Evolutionary conservation across 2,888 invertebrate species (phyloP), one percentile per base, ranked within the genome.

Genomic region (Lasioglossum vierecki): DNA sequence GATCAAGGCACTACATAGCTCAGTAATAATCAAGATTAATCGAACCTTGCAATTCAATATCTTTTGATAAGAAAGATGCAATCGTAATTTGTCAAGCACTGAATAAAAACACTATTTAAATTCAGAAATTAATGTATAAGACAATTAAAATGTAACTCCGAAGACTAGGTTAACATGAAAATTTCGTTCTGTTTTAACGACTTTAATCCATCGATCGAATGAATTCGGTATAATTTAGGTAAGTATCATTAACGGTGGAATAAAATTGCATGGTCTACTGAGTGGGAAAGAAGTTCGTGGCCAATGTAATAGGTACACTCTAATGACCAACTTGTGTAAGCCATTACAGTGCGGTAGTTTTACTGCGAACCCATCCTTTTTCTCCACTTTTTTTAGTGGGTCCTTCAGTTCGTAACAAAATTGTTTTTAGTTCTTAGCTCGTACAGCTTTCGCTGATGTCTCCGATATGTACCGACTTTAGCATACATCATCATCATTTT

Each of bases 311-410:
- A 30, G 63, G 30, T 63, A 63, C 63, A 63, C 57, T n/a, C 57
- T 57, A 57, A 57, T 57, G 57, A 57, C n/a, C 57, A 57, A 57
- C 57, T 57, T 57, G 57, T 57, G 57, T n/a, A 57, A 57, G 57
- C 57, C 57, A 57, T 57, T 57, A 57, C 57, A 57, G 11, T 57
- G n/a, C 57, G 57, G 57, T 57, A 57, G 57, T 57, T 57, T 57
- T 11, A n/a, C 57, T 57, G n/a, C n/a, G 57, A 57, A 57, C 57
- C n/a, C n/a, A 11, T 57, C n/a, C 11, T 57, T 57, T 57, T 57
- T 57, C n/a, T 4, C n/a, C 11, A n/a, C 57, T 57, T 57, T 57
- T 57, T 57, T 11, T 22, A n/a, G n/a, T 57, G 57, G n/a, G 4
- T 57, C 11, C 57, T 57, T n/a, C 4, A 57, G 57, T 57, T 57